A percentile compares a stretch with the other conserved stretches of the same genome.
Conservation (phyloP, 2,888 invertebrate genomes). For the Chloroclystis v-ata region DNA sequence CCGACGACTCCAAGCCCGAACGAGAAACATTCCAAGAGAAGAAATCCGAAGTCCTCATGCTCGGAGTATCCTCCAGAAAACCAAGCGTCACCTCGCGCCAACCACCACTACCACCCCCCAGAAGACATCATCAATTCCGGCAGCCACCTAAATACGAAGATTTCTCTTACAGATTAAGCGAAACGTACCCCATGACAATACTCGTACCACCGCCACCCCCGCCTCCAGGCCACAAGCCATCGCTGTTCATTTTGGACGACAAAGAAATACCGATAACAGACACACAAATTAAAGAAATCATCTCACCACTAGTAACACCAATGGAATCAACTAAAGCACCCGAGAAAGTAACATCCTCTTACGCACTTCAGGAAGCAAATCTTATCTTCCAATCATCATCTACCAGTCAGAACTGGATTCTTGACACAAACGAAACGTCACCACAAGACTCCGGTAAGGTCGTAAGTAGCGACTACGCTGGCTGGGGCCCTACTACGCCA, state of each 20-base stretch:
- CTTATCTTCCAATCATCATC: conserved; percentile 82
- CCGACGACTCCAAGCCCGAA: conserved; percentile 81
- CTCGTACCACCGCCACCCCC: conserved; percentile 83
- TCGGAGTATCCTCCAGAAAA: conserved; percentile 83
- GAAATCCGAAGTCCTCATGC: conserved; percentile 83
- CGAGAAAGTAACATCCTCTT: conserved; percentile 57
- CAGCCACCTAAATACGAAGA: conserved; percentile 68
- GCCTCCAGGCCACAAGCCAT: conserved; percentile 59
- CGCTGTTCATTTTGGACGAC: conserved; percentile 52
- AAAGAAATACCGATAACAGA: conserved; percentile 40
- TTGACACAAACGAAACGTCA: conserved; percentile 50
- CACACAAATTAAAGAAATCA: conserved; percentile 38
- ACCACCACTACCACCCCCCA: conserved; percentile 48
- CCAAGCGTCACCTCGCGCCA: conserved; percentile 77
- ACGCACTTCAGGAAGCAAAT: conserved; percentile 80
- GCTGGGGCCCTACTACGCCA: conserved; percentile 72
- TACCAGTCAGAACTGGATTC: conserved; percentile 67
- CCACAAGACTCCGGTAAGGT: conserved; percentile 41
- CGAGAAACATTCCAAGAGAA: conserved; percentile 72
- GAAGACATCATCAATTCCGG: conserved; percentile 40
- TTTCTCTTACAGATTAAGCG: conserved; percentile 69
- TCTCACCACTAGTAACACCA: conserved; percentile 34
- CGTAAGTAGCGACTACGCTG: conserved; percentile 69
- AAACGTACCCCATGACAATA: conserved; percentile 81
- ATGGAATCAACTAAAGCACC: conserved; percentile 41